Conservation (phyloP, 1,140 invertebrate species). For the Heliconius congener region DNA sequence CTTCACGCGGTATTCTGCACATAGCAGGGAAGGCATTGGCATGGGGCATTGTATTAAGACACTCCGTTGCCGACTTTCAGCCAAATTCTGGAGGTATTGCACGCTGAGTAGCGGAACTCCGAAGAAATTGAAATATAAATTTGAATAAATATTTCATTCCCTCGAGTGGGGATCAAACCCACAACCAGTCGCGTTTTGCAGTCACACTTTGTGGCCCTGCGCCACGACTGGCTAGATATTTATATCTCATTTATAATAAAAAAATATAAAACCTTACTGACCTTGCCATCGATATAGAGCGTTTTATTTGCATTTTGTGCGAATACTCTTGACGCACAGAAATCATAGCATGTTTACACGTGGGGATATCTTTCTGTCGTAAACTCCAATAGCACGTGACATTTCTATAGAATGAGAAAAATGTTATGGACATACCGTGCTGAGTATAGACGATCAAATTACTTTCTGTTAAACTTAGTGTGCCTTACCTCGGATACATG, state of each 20-base stretch:
- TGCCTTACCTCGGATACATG: constrained; percentile 87
- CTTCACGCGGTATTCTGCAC: too few relatives aligned
- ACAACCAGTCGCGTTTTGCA: too few relatives aligned
- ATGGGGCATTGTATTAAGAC: too few relatives aligned
- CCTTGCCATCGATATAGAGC: constrained; percentile 83
- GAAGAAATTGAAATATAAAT: too few relatives aligned
- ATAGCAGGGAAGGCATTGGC: too few relatives aligned
- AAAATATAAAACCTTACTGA: constrained; percentile 34
- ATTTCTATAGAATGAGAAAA: constrained; percentile 70
- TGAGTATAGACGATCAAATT: not conserved
- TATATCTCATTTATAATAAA: not conserved
- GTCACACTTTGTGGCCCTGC: too few relatives aligned
- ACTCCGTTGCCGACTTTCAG: too few relatives aligned
- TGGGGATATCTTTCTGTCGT: constrained; percentile 90
- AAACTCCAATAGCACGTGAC: constrained; percentile 92
- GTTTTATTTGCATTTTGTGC: constrained; percentile 87
- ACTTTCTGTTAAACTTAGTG: not conserved
- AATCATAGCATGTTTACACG: constrained; percentile 94
- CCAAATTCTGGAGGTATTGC: too few relatives aligned
- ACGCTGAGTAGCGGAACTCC: too few relatives aligned
- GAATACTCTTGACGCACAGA: constrained; percentile 87
- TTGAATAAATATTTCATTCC: too few relatives aligned
- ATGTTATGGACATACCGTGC: not conserved
- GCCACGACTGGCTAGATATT: not conserved
- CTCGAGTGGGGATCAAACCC: too few relatives aligned